A percentile compares a stretch with the other conserved stretches of the same genome.
These are phyloP conservation scores for Zapornia atra DNA, from an alignment of 2,113 vertebrate genomes.

Conservation along the genomic window DNA sequence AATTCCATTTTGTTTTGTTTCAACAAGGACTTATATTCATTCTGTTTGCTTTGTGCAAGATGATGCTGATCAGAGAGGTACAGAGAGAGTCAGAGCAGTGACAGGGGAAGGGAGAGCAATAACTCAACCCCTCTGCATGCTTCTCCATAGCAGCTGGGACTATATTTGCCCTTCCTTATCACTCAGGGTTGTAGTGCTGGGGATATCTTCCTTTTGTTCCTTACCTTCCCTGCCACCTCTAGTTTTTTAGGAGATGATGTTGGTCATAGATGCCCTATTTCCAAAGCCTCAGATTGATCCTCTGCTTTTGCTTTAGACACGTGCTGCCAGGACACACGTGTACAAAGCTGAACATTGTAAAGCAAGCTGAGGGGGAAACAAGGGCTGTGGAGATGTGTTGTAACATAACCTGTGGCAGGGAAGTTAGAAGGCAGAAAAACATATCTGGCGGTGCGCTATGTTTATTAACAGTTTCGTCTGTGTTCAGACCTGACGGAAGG, in stretches of 20 bases:
- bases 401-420: not conserved
- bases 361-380: not conserved
- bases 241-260: not conserved
- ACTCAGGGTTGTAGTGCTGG: not conserved
- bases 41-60: not conserved
- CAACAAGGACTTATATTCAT: not conserved
- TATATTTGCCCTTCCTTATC: not conserved
- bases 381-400: not conserved
- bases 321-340: not conserved
- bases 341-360: not conserved
- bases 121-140: not conserved
- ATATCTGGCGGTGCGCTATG: fast-evolving
- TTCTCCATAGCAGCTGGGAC: not conserved
- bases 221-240: fast-evolving
- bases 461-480: not conserved
- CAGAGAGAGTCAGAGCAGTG: not conserved
- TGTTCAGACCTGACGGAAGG: not conserved
- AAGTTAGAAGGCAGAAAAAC: not conserved
- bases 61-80: not conserved
- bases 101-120: not conserved
- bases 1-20: not conserved
- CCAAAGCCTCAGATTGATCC: not conserved
- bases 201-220: not conserved
- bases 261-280: not conserved
- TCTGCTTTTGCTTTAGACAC: not conserved